These are phyloP conservation scores for Danio jaintianensis DNA, from an alignment of 2,797 vertebrate genomes.

Conservation along the genomic window DNA sequence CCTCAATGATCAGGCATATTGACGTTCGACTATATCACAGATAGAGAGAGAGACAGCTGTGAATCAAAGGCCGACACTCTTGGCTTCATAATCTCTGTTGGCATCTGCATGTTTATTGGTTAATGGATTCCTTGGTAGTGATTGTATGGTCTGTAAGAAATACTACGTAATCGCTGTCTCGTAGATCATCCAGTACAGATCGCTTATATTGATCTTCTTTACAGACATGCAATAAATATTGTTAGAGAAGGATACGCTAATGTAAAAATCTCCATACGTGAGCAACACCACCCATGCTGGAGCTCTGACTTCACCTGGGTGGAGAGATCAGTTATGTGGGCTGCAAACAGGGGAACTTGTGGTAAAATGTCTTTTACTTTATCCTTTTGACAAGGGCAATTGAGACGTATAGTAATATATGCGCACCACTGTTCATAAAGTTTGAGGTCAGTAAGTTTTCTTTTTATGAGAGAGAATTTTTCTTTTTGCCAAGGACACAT, in stretches of 20 bases:
- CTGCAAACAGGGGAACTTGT: no score
- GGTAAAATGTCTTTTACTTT: background rate
- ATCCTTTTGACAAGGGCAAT: background rate
- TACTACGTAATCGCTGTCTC: background rate
- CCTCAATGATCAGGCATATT: constrained; percentile 48
- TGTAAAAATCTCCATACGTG: background rate
- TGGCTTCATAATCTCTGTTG: constrained; percentile 2
- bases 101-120: constrained; percentile 23
- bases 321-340: background rate
- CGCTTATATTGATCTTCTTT: constrained; percentile 12
- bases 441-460: background rate
- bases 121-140: constrained; percentile 20
- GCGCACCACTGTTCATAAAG: background rate
- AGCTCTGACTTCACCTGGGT: background rate
- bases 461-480: background rate
- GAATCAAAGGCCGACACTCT: constrained; percentile 29
- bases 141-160: constrained; percentile 29
- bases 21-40: constrained; percentile 56
- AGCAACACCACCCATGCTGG: background rate
- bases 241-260: background rate
- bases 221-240: constrained; percentile 23
- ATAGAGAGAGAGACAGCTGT: constrained; percentile 30
- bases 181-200: constrained; percentile 31
- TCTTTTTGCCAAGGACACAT: background rate
- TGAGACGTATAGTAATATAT: background rate